Evolutionary conservation across 2,888 invertebrate species (phyloP).

Genomic region (Crepidodera aurea): DNA sequence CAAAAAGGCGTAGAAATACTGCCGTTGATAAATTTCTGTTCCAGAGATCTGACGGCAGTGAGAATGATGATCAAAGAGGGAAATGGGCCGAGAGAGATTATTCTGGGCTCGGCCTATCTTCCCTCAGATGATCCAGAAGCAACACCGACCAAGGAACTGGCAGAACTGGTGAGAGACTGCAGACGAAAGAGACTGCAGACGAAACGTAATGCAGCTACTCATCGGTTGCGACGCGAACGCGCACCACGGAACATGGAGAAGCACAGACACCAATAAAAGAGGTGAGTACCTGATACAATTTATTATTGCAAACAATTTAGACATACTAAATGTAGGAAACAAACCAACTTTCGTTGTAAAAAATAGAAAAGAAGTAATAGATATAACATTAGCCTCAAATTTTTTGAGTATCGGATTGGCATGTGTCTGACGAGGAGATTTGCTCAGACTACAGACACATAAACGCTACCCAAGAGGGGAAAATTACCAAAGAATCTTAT

Average conservation of each 20-base stretch:
- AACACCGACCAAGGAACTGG: slow-evolving; percentile 1
- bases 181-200: slow-evolving; percentile 1
- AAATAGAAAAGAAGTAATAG: background rate
- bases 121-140: background rate
- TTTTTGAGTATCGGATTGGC: background rate
- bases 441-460: background rate
- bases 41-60: too few relatives aligned
- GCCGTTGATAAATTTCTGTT: background rate
- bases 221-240: slow-evolving; percentile 17
- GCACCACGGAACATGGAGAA: slow-evolving; percentile 12
- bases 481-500: background rate
- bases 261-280: slow-evolving; percentile 12
- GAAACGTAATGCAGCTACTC: background rate
- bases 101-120: too few relatives aligned
- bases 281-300: slow-evolving; percentile 16
- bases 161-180: slow-evolving; percentile 7
- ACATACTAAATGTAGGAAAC: slow-evolving; percentile 9
- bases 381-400: slow-evolving; percentile 2
- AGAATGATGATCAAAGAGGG: background rate
- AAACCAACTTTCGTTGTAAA: slow-evolving; percentile 11
- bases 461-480: background rate
- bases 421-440: background rate
- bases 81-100: too few relatives aligned
- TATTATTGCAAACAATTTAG: slow-evolving; percentile 1
- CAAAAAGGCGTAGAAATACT: background rate